These are phyloP conservation scores for Hyles lineata DNA, from an alignment of 2,888 invertebrate species.

Conservation along the genomic window DNA sequence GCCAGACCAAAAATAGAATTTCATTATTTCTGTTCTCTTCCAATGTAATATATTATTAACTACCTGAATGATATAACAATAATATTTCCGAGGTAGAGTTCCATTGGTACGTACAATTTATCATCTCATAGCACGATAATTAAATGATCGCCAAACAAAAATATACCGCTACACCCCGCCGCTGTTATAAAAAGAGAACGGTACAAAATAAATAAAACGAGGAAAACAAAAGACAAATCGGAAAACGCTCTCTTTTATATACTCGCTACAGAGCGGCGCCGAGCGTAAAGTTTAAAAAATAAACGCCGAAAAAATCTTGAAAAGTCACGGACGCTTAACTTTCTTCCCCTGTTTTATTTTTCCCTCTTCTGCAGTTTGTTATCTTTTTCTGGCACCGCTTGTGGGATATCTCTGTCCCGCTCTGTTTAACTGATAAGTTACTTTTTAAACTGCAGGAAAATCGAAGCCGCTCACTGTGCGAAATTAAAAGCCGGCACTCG, in stretches of 20 bases:
- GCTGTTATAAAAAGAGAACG: conserved; percentile 57
- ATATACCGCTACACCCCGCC: conserved; percentile 34
- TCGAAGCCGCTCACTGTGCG: conserved; percentile 77
- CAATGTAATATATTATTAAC: background rate
- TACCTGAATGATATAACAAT: background rate
- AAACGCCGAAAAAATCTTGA: conserved; percentile 83
- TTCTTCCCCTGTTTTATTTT: conserved; percentile 84
- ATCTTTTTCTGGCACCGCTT: conserved; percentile 56
- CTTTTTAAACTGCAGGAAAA: conserved; percentile 83
- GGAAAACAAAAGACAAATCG: conserved; percentile 74
- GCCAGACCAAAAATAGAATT: too few species aligned
- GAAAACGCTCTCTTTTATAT: conserved; percentile 74
- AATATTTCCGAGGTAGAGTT: background rate
- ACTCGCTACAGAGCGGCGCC: conserved; percentile 64
- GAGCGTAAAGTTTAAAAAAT: conserved; percentile 81
- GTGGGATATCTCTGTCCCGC: conserved; percentile 58
- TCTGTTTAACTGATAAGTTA: conserved; percentile 82
- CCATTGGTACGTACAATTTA: conserved; percentile 8
- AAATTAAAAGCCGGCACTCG: conserved; percentile 82
- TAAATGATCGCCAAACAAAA: conserved; percentile 37
- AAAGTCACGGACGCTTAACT: conserved; percentile 86
- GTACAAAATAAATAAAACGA: conserved; percentile 59
- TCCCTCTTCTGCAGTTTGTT: conserved; percentile 72
- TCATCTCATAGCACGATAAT: conserved; percentile 21
- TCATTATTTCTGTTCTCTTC: too few species aligned